A percentile compares a stretch with the other conserved stretches of the same genome.
Conservation (phyloP, 2,113 vertebrate species). For the Chaetodon auriga region DNA sequence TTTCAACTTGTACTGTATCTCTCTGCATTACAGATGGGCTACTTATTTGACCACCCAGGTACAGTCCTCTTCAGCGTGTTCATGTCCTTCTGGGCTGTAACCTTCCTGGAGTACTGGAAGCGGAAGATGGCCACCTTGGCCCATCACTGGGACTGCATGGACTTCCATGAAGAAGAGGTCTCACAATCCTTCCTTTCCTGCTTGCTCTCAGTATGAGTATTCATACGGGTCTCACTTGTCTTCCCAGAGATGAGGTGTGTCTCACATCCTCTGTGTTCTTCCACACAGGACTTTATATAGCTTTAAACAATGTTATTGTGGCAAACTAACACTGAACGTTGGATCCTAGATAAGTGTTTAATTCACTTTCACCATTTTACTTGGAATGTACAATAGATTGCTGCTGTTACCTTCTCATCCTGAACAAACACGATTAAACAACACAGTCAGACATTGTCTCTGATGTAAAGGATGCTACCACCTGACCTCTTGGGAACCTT, state of each 20-base stretch:
- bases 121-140: slow-evolving; percentile 85
- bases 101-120: slow-evolving; percentile 89
- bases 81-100: slow-evolving; percentile 88
- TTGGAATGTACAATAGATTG: too few relatives aligned
- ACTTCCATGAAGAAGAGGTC: slow-evolving; percentile 88
- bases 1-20: neutral
- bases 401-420: neutral
- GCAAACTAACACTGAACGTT: too few relatives aligned
- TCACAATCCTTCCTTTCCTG: slow-evolving; percentile 5
- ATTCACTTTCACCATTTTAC: too few relatives aligned
- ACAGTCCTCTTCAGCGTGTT: slow-evolving; percentile 88
- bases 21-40: slow-evolving; percentile 79
- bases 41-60: slow-evolving; percentile 87
- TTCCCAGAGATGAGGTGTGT: too few relatives aligned
- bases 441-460: neutral
- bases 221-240: neutral
- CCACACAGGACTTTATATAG: neutral
- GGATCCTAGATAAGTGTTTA: too few relatives aligned
- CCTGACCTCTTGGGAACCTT: neutral
- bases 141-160: slow-evolving; percentile 88
- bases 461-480: neutral
- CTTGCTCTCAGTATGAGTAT: neutral
- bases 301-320: neutral
- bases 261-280: too few relatives aligned
- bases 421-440: neutral